Evolutionary conservation across 2,113 vertebrate genomes (phyloP).

Genomic region (Balaenoptera acutorostrata): DNA sequence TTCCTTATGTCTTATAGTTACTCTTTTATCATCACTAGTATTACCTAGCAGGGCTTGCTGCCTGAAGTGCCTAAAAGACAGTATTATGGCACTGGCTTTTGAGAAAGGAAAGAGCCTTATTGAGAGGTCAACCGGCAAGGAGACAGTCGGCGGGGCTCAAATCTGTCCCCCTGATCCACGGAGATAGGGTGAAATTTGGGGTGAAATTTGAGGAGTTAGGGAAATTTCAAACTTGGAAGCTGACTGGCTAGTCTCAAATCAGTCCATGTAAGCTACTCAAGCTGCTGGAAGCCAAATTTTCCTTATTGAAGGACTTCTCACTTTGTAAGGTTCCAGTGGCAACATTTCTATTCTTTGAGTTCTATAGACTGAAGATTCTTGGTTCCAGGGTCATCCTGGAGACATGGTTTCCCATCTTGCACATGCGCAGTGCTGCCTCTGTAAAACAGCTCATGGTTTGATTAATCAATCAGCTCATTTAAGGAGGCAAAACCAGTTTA

Average conservation of each 20-base stretch:
- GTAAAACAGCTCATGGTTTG: too few species aligned
- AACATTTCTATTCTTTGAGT: too few species aligned
- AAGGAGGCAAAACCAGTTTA: too few species aligned
- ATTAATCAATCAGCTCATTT: too few species aligned
- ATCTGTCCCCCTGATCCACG: not conserved
- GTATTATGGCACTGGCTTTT: not conserved
- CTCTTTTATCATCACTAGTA: fast-evolving
- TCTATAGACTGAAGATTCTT: too few species aligned
- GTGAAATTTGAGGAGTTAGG: not conserved
- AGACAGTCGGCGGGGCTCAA: not conserved
- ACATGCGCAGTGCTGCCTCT: too few species aligned
- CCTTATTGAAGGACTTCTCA: too few species aligned
- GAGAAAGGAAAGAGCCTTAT: not conserved
- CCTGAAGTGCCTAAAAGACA: not conserved
- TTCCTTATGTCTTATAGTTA: fast-evolving
- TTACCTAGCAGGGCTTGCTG: not conserved
- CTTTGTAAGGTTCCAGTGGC: too few species aligned
- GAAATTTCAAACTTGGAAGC: not conserved
- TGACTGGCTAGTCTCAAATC: not conserved
- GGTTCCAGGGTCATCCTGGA: too few species aligned
- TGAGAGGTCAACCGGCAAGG: not conserved
- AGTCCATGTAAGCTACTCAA: not conserved
- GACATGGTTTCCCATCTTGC: too few species aligned
- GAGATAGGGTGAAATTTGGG: too few species aligned
- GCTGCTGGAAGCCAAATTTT: not conserved